phyloP scores from a whole-genome alignment of 2,113 vertebrate genomes.

The Catharus minimus region DNA sequence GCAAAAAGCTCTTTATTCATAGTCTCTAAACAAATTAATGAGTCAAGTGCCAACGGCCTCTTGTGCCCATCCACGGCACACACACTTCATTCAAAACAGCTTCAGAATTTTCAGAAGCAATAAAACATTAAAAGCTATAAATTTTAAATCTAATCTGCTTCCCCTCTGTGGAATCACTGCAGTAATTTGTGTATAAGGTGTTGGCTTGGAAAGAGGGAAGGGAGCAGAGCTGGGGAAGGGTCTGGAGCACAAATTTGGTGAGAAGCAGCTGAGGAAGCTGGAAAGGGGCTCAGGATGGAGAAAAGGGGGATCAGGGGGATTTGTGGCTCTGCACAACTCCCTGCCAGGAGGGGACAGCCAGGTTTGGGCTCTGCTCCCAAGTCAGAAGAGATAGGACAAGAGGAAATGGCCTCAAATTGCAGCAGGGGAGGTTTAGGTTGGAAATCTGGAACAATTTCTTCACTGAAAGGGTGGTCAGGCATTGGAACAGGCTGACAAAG shows the following conservation, averaged over 20 bases:
- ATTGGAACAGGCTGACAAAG: background rate
- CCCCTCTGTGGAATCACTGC: background rate
- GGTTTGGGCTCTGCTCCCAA: background rate
- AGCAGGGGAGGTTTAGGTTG: background rate
- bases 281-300: background rate
- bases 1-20: background rate
- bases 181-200: background rate
- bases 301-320: background rate
- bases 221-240: background rate
- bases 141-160: background rate
- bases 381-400: fast-evolving
- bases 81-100: background rate
- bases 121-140: background rate
- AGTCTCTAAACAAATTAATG: background rate
- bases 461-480: background rate
- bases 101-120: background rate
- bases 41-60: background rate
- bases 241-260: background rate
- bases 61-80: background rate
- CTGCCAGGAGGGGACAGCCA: background rate
- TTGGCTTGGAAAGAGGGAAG: background rate
- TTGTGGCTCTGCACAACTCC: background rate
- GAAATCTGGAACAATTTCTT: background rate
- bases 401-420: background rate
- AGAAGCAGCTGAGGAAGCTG: background rate